These are phyloP conservation scores for Phainopepla nitens DNA, from an alignment of 2,113 vertebrate species.

Conservation along the genomic window DNA sequence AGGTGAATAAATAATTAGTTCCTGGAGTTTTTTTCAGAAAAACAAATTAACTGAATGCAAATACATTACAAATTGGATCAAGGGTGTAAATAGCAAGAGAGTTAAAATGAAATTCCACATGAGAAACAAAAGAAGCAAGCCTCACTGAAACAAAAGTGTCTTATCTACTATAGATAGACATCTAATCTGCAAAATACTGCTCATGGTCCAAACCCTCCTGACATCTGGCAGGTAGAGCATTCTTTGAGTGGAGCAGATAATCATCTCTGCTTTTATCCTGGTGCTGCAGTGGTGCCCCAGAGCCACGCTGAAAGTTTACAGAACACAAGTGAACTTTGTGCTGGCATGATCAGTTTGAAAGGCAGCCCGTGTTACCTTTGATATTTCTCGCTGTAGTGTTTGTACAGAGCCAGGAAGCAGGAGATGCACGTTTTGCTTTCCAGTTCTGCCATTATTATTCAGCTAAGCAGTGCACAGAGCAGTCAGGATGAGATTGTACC, in stretches of 20 bases:
- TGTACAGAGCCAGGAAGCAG: background rate
- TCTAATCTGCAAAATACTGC: background rate
- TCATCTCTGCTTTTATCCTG: constrained; percentile 49
- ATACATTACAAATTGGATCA: background rate
- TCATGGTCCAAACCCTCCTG: background rate
- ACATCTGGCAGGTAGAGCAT: background rate
- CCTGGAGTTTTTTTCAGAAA: background rate
- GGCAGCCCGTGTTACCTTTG: constrained; percentile 22
- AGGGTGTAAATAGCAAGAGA: background rate
- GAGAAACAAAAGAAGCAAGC: background rate
- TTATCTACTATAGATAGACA: background rate
- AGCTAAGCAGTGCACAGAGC: background rate
- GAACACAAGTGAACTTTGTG: background rate
- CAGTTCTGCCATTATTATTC: background rate
- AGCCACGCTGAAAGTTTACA: constrained; percentile 28
- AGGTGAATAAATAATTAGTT: background rate
- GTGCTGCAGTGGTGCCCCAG: constrained; percentile 30
- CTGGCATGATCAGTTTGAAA: background rate
- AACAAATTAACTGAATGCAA: background rate
- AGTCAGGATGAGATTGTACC: background rate
- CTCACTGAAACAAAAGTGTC: background rate
- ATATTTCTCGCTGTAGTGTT: constrained; percentile 18
- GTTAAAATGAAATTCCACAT: background rate
- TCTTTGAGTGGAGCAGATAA: constrained; percentile 6
- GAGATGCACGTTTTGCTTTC: background rate